phyloP scores from a whole-genome alignment of 2,113 vertebrate genomes.

The Acanthisitta chloris region DNA sequence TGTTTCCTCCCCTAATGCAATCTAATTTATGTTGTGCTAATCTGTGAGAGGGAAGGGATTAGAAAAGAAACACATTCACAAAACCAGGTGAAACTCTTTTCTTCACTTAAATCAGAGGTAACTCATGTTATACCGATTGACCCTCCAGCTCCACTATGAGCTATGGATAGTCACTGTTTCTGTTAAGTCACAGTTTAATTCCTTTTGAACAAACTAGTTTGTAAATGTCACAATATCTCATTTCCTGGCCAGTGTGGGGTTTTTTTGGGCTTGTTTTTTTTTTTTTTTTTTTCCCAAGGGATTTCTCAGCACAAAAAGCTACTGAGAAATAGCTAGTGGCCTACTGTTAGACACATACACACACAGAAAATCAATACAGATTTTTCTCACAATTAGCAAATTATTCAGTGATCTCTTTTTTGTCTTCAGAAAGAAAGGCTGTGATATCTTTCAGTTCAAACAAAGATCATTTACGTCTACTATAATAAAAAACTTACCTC shows the following conservation, averaged over 20 bases:
- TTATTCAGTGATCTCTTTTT: slow-evolving; percentile 72
- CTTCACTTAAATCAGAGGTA: background rate
- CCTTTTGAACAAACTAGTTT: background rate
- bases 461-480: slow-evolving; percentile 17
- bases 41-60: background rate
- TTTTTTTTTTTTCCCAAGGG: slow-evolving; percentile 20
- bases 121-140: background rate
- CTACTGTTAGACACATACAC: slow-evolving; percentile 11
- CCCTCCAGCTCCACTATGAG: background rate
- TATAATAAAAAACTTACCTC: slow-evolving; percentile 42
- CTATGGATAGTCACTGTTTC: background rate
- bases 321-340: slow-evolving; percentile 57
- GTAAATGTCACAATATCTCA: background rate
- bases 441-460: background rate
- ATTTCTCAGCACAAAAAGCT: slow-evolving; percentile 41
- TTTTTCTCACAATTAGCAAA: slow-evolving; percentile 79
- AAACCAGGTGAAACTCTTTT: background rate
- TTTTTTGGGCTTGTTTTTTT: background rate
- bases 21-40: background rate
- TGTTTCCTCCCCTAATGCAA: background rate
- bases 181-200: background rate
- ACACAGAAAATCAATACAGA: slow-evolving; percentile 71
- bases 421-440: slow-evolving; percentile 29
- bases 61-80: background rate
- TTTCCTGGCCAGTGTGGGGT: background rate